Conservation (phyloP, 2,113 vertebrate species). For the Rhynchopsitta pachyrhyncha region DNA sequence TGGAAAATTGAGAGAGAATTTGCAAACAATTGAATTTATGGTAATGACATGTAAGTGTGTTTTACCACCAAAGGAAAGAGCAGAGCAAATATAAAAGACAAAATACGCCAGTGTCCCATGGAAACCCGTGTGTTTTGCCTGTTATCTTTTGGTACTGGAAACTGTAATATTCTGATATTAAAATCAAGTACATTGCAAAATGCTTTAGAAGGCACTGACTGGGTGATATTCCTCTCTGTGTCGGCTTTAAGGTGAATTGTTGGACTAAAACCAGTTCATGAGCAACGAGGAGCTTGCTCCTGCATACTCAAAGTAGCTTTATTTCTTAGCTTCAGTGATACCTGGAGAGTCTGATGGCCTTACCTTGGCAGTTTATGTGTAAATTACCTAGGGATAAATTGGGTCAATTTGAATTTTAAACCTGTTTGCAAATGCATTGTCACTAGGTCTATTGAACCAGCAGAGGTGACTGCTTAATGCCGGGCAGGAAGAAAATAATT, state of each 20-base stretch:
- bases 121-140: conserved; percentile 32
- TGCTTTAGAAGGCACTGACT: neutral
- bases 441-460: neutral
- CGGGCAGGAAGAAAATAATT: neutral
- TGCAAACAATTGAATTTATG: conserved; percentile 69
- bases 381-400: neutral
- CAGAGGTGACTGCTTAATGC: neutral
- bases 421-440: neutral
- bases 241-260: neutral
- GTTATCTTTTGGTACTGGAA: conserved; percentile 32
- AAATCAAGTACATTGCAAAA: conserved; percentile 35
- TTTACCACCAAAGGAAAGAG: conserved; percentile 36
- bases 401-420: neutral
- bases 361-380: neutral
- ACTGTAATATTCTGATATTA: conserved; percentile 57
- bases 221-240: neutral
- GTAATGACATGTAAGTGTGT: conserved; percentile 58
- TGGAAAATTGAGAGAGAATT: conserved; percentile 53
- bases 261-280: neutral
- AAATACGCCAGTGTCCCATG: neutral
- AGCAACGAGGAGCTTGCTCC: neutral
- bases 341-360: neutral
- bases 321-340: neutral
- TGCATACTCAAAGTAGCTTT: neutral
- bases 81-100: neutral